Conservation (phyloP, 2,113 vertebrate species). For the Urocynchramus pylzowi region DNA sequence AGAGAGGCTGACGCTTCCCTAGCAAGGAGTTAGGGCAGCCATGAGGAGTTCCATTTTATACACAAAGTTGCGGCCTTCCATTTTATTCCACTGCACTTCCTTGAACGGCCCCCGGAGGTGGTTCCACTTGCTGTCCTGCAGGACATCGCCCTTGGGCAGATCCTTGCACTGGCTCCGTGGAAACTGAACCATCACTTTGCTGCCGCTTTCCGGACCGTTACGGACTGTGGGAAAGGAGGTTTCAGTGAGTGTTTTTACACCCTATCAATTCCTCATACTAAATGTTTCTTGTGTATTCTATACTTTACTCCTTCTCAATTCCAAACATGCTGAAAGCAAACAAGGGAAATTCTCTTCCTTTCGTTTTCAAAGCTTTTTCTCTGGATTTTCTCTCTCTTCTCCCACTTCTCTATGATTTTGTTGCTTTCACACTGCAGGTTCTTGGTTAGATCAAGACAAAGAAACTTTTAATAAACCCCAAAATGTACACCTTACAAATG, state of each 20-base stretch:
- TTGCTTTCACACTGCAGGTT: background rate
- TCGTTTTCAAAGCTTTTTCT: background rate
- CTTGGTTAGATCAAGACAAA: background rate
- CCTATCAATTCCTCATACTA: background rate
- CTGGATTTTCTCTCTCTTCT: background rate
- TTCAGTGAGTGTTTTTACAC: background rate
- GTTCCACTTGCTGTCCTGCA: conserved; percentile 93
- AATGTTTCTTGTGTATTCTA: background rate
- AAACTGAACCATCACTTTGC: conserved; percentile 94
- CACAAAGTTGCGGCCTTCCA: conserved; percentile 97
- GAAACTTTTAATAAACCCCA: background rate
- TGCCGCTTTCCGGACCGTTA: conserved; percentile 93
- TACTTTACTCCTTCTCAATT: background rate
- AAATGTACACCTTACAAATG: background rate
- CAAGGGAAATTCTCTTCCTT: background rate
- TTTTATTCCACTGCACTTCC: conserved; percentile 94
- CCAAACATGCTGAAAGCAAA: background rate
- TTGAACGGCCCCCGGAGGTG: conserved; percentile 88
- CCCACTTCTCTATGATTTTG: background rate
- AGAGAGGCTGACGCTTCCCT: background rate
- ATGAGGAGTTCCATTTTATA: conserved; percentile 99
- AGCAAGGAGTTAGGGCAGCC: conserved; percentile 90
- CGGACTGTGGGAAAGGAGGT: conserved; percentile 76
- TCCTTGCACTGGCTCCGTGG: conserved; percentile 91
- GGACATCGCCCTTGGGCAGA: conserved; percentile 86